phyloP scores from a whole-genome alignment of 2,888 invertebrate species.

The Cryptocephalus primarius region DNA sequence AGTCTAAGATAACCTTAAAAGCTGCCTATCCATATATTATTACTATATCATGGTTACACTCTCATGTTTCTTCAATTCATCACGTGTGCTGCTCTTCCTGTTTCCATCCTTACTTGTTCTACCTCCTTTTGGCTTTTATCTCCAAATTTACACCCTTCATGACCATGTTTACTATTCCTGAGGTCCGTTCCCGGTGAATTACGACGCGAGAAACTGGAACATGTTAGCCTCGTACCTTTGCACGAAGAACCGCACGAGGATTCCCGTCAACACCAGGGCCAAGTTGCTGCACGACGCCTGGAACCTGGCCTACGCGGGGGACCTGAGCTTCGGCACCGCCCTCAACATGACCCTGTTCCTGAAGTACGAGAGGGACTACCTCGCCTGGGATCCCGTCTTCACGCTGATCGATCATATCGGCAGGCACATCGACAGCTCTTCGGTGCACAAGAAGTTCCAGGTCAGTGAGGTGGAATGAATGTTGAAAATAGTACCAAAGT shows the following conservation, averaged over 20 bases:
- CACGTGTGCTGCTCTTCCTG: no score
- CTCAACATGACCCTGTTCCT: conserved; percentile 71
- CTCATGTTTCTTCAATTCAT: no score
- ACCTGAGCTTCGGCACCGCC: conserved; percentile 62
- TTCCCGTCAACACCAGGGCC: conserved; percentile 63
- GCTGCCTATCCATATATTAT: no score
- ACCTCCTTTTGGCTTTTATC: no score
- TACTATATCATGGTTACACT: no score
- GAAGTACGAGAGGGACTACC: conserved; percentile 58
- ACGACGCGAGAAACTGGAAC: conserved; percentile 68
- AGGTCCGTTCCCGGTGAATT: conserved; percentile 77
- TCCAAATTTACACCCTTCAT: no score
- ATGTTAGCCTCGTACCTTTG: conserved; percentile 54
- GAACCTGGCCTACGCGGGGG: conserved; percentile 62
- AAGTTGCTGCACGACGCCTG: conserved; percentile 68
- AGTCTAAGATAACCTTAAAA: no score
- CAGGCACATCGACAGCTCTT: conserved; percentile 56
- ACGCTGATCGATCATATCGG: conserved; percentile 75
- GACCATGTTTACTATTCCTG: conserved; percentile 2
- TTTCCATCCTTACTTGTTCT: no score
- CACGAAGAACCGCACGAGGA: conserved; percentile 42
- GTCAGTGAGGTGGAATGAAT: conserved; percentile 34
- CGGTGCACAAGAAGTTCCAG: conserved; percentile 60
- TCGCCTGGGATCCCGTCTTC: conserved; percentile 76
- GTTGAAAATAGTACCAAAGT: neutral